Evolutionary conservation across 2,888 invertebrate genomes (phyloP), one percentile per base, ranked within the genome.

Genomic region (Caenorhabditis sp.): DNA sequence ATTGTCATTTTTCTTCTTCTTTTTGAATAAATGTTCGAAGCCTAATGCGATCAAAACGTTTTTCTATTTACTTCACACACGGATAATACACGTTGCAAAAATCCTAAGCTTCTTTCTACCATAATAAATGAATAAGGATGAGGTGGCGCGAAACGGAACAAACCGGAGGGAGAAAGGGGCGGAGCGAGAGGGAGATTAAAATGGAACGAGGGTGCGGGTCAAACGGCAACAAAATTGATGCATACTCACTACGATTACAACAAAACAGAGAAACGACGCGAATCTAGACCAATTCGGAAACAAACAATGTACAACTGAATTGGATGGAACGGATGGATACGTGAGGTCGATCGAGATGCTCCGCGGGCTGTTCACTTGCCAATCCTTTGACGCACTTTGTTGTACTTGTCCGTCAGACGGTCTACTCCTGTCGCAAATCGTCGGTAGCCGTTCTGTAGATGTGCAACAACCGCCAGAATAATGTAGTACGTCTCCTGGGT

Each of bases 401-500:
- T 78, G 74, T 83, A 83, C 20, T 77, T 81, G 32, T 72, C 76
- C 15, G 81, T 81, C 20, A 82, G 35, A 11, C 73, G 59, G 50
- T 83, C 83, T 8, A 83, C 82, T 27, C 83, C 83, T 8, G 48
- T 43, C 2, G 79, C 72, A 61, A 83, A 83, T 63, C 55, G 48
- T 43, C 76, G 45, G 70, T 86, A 86, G n/a, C 83, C 86, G 46
- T 71, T 75, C 9, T 75, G 65, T n/a, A 82, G 30, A 41, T 82
- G 78, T 13, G 79, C 74, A 39, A 50, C 77, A 8, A 79, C 73
- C 9, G 81, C 78, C 43, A 85, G 56, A 13, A 77, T 59, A 35
- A 86, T 32, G 48, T 82, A 65, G 68, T 86, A 87, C 7, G 80
- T 76, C 68, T 86, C 85, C 58, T 84, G 84, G 3, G 81, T 78